Percentiles rank a stretch among this genome's conserved stretches.
Conservation (phyloP, 2,888 invertebrate species). For the Napeogenes sylphis region DNA sequence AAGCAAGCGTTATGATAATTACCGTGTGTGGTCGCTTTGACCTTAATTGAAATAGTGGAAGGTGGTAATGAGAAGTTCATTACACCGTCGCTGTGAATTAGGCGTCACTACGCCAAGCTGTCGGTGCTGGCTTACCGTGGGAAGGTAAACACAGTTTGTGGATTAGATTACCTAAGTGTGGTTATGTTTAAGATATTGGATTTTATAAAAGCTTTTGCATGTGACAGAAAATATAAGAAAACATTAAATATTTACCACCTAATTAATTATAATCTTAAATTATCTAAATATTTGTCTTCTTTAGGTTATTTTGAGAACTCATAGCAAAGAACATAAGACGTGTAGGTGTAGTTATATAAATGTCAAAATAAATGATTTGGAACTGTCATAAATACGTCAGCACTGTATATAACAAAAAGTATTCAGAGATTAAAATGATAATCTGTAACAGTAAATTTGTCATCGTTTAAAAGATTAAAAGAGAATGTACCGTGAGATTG, state of each 20-base stretch:
- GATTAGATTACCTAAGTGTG: conserved; percentile 22
- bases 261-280: not conserved
- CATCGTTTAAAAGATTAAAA: conserved; percentile 72
- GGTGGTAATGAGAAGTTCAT: conserved; percentile 34
- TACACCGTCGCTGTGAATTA: conserved; percentile 29
- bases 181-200: no score
- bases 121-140: conserved; percentile 25
- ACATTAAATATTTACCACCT: conserved; percentile 7
- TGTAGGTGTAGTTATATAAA: no score
- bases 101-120: conserved; percentile 28
- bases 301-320: no score
- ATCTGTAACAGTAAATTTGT: conserved; percentile 69
- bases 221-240: no score
- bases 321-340: no score
- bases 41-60: conserved; percentile 25
- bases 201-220: no score
- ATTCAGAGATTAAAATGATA: conserved; percentile 59
- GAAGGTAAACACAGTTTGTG: conserved; percentile 30
- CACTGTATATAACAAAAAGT: conserved; percentile 49
- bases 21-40: conserved; percentile 23
- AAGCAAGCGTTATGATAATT: conserved; percentile 13
- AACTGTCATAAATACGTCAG: conserved; percentile 50
- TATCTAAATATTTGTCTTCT: no score
- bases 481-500: conserved; percentile 73
- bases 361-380: conserved; percentile 25